phyloP scores from a whole-genome alignment of 2,113 vertebrate genomes.

The Strix uralensis region DNA sequence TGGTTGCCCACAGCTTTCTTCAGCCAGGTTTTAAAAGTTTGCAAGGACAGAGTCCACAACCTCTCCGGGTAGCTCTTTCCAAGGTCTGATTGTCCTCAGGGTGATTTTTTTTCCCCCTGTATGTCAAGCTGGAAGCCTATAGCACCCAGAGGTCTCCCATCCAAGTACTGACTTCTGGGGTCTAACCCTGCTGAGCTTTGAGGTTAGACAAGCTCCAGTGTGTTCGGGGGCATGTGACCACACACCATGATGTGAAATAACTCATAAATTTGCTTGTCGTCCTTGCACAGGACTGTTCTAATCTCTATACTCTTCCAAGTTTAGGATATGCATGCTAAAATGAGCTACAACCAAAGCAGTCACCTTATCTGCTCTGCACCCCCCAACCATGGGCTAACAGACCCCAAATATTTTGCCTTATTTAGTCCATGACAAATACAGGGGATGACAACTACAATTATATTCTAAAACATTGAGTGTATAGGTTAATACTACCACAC shows the following conservation, averaged over 20 bases:
- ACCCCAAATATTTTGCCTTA: neutral
- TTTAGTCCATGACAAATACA: neutral
- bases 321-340: neutral
- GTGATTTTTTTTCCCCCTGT: neutral
- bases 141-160: neutral
- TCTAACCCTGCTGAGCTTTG: neutral
- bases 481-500: neutral
- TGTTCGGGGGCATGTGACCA: too few relatives aligned
- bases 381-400: neutral
- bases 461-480: neutral
- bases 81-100: neutral
- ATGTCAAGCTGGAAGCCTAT: neutral
- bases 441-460: neutral
- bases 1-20: neutral
- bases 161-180: neutral
- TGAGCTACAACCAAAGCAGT: neutral
- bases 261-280: neutral
- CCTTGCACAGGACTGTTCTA: neutral
- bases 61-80: neutral
- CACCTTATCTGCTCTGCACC: neutral
- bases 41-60: neutral
- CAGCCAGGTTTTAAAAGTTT: neutral
- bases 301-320: neutral
- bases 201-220: neutral
- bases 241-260: fast-evolving